Evolutionary conservation across 2,113 vertebrate genomes (phyloP).

Genomic region (Lophotis ruficrista): DNA sequence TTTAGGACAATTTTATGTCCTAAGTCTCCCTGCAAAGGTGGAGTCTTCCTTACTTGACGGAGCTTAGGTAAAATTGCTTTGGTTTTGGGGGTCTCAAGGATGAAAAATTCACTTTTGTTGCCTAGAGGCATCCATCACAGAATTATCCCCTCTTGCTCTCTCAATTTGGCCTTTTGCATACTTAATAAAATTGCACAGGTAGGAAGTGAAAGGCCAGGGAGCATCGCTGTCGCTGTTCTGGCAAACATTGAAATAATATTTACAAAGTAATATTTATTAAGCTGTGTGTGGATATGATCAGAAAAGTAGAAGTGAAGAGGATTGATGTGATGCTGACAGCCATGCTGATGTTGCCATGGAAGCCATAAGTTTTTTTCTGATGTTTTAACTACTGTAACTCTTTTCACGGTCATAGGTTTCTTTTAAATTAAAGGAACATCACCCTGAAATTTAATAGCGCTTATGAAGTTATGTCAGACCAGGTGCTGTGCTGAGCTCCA

Average conservation of each 20-base stretch:
- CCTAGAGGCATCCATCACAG: neutral
- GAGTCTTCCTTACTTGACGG: neutral
- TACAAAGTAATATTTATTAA: neutral
- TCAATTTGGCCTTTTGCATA: neutral
- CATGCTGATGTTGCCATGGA: neutral
- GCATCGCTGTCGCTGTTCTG: neutral
- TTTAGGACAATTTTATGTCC: neutral
- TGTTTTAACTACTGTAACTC: neutral
- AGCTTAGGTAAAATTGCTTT: neutral
- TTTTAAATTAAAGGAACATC: neutral
- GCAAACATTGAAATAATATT: neutral
- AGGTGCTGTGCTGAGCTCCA: neutral
- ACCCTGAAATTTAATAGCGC: neutral
- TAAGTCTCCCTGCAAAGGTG: neutral
- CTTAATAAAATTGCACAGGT: neutral
- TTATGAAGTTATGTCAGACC: neutral
- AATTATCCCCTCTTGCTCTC: neutral
- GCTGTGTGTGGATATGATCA: neutral
- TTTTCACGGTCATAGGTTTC: neutral
- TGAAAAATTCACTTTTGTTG: neutral
- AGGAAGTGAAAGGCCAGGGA: neutral
- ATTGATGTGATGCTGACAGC: neutral
- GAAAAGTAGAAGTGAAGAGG: neutral
- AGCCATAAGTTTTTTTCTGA: neutral
- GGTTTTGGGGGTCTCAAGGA: neutral